phyloP scores from a whole-genome alignment of 2,888 invertebrate genomes.

The Drosophila crucigera region DNA sequence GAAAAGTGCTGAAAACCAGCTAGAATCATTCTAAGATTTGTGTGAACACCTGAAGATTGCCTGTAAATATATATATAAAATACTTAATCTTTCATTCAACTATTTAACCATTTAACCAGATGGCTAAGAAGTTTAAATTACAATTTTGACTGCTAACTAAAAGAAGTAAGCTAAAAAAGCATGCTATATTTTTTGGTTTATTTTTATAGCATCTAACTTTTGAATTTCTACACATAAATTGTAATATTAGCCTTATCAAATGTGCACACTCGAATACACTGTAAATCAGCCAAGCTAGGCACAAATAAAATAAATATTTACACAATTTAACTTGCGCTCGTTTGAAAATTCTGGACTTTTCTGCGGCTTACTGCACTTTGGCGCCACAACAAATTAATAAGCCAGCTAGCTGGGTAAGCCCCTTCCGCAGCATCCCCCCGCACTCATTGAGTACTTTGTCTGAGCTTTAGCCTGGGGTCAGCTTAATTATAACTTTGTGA shows the following conservation, averaged over 20 bases:
- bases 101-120: background rate
- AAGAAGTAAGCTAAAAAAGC: background rate
- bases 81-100: background rate
- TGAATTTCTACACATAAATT: background rate
- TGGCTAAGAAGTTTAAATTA: background rate
- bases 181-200: background rate
- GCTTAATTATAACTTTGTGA: slow-evolving; percentile 67
- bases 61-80: background rate
- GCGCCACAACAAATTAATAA: slow-evolving; percentile 14
- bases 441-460: slow-evolving; percentile 12
- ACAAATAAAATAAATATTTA: background rate
- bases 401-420: slow-evolving; percentile 1
- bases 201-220: background rate
- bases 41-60: background rate
- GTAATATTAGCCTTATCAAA: background rate
- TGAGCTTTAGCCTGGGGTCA: slow-evolving; percentile 28
- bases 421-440: background rate
- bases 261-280: background rate
- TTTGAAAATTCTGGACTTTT: background rate
- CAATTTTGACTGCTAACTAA: background rate
- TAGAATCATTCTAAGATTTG: background rate
- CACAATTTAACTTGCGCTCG: background rate
- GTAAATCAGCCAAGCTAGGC: background rate
- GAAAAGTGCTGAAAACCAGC: background rate
- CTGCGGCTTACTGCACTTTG: slow-evolving; percentile 2